Base-by-base conservation (phyloP, 2,797 vertebrate genomes). In the Lemur catta region DNA sequence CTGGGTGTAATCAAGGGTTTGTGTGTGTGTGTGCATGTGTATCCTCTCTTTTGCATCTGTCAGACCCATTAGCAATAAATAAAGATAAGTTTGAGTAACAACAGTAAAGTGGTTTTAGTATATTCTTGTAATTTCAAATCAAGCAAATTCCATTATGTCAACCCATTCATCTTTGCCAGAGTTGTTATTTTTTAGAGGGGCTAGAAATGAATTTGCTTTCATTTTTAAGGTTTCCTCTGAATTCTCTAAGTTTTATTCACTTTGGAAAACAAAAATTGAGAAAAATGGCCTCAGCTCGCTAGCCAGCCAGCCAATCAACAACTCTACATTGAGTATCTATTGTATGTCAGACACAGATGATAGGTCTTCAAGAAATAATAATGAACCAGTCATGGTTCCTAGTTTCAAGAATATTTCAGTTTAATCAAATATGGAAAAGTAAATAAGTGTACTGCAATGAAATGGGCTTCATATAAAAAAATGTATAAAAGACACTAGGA, bases 191-290 rank as follows among this genome's bases (percentile, higher is more conserved):
- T 96, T 87, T 17, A 5, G 2, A 81, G 12, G 30, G 12, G 7
- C 1, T 63, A 80, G 94, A 90, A 57, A 89, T 71, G 43, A 48
- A 57, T 87, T 94, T 63, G 3, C 1, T 87, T 80, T 94, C 7
- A 30, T 50, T 74, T 90, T 87, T 80, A 43, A 61, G 26, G 1
- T 43, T 81, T 96, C 76, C 24, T 93, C 10, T 92, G 52, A 69
- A 85, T n/a, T 86, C 13, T 2, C 9, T 20, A 43, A 24, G 4
- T 72, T 84, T 94, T 71, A 89, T 65, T 89, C 43, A 93, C 46
- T 61, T 95, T 84, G 52, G 2, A 93, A 91, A 89, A 75, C 7
- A 84, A 91, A 95, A 55, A 50, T 28, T 76, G 63, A 93, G 59
- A 92, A 76, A 93, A 96, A 74, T 74, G 26, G 0, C 9, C 8